Evolutionary conservation across 2,888 invertebrate genomes (phyloP).

Genomic region (Belgica antarctica): DNA sequence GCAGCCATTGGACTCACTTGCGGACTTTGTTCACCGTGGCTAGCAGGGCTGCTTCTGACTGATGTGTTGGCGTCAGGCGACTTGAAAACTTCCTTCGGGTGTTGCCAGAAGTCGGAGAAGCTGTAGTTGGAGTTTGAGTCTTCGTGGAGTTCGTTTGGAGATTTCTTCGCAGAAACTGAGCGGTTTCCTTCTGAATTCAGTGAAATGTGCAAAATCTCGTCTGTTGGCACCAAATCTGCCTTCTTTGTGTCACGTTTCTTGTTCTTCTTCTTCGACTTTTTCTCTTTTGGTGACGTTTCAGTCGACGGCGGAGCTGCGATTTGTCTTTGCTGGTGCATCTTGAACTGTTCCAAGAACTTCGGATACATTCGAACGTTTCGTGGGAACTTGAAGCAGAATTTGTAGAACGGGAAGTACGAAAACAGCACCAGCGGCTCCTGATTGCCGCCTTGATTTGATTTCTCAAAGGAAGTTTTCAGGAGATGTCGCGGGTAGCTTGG

Average conservation of each 20-base stretch:
- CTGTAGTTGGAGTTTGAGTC: conserved; percentile 55
- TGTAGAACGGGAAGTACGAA: conserved; percentile 7
- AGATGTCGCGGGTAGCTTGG: conserved; percentile 49
- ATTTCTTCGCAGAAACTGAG: not conserved
- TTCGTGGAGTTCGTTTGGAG: conserved; percentile 35
- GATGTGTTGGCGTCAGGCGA: not conserved
- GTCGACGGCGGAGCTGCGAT: not conserved
- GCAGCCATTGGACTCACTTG: no score
- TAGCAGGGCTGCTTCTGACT: not conserved
- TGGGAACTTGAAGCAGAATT: conserved; percentile 18
- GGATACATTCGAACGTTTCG: conserved; percentile 26
- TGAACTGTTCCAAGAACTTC: conserved; percentile 8
- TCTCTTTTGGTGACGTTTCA: not conserved
- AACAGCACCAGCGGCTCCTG: conserved; percentile 1
- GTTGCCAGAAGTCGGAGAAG: conserved; percentile 52
- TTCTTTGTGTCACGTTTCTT: not conserved
- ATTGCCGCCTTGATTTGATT: not conserved
- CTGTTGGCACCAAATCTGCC: not conserved
- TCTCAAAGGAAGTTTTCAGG: not conserved
- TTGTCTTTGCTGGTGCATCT: not conserved
- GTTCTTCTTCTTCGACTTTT: not conserved
- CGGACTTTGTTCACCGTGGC: no score
- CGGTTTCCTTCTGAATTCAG: no score
- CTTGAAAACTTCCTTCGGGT: not conserved
- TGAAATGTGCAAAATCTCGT: no score